Base-by-base conservation (phyloP, 2,113 vertebrate genomes). In the Sphyrna mokarran region DNA sequence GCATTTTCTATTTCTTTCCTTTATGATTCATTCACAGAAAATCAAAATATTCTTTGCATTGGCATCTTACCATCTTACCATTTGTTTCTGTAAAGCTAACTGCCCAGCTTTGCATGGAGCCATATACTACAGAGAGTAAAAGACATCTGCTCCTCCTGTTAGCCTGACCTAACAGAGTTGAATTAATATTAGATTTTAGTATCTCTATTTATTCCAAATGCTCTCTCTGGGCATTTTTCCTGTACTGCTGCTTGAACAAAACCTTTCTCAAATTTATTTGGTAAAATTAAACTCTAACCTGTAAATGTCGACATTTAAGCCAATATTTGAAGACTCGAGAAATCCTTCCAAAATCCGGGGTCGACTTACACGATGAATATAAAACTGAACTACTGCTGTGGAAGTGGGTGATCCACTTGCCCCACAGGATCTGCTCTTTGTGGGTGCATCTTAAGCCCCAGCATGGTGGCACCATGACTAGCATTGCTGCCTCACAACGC, bases 21-120 rank as follows among this genome's bases (percentile, higher is more conserved):
- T 80, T 80, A 37, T 40, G 78, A 80, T 80, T 80, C n/a, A 80
- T 80, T 80, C 78, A 80, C 37, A 80, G n/a, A 80, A 80, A 80
- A 37, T 40, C n/a, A 80, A 80, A 80, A 80, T 37, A 80, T 37
- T 80, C 48, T 80, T 63, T 91, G 89, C n/a, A 4, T n/a, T 91
- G 61, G 61, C 14, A 10, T 91, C 33, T 6, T 80, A 80, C 13
- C 13, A 78, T 13, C 33, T 76, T 76, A 76, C 72, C 48, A 76
- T 33, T 61, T 33, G 58, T 26, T 63, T 63, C 58, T 63, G 20
- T 91, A 91, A 66, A 37, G 58, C 33, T 91, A 91, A 63, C 33
- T 63, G 61, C 0, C 87, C 26, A 29, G 54, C 43, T 5, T 61
- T 63, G 33, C 33, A n/a, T 26, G 63, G 66, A 63, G 29, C 33